These are phyloP conservation scores for Coenobita brevimanus DNA, from an alignment of 1,140 invertebrate species.

Conservation along the genomic window DNA sequence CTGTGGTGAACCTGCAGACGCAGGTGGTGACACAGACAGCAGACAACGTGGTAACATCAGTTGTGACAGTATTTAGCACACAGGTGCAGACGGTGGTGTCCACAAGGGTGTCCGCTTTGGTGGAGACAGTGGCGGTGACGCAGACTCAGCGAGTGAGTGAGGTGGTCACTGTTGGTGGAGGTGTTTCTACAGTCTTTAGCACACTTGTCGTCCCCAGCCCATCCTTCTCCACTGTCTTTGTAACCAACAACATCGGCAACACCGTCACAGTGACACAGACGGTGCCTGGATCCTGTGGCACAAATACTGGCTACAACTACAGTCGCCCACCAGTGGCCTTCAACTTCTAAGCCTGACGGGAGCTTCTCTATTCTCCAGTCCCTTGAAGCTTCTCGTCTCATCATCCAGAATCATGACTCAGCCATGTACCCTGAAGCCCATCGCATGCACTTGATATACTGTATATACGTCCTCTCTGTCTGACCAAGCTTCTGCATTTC, in stretches of 20 bases:
- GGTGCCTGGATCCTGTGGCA: constrained; percentile 17
- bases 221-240: constrained; percentile 5
- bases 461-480: too few species aligned
- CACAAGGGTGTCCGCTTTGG: constrained; percentile 35
- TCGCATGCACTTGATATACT: too few species aligned
- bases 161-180: constrained; percentile 14
- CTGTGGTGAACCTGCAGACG: constrained; percentile 21
- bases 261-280: constrained; percentile 33
- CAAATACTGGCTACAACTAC: constrained; percentile 24
- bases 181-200: background rate
- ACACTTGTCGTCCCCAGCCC: constrained; percentile 4
- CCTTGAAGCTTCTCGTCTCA: too few species aligned
- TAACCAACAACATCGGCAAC: constrained; percentile 13
- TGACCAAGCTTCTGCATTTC: too few species aligned
- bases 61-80: constrained; percentile 13
- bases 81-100: constrained; percentile 33
- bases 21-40: constrained; percentile 41
- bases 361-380: too few species aligned
- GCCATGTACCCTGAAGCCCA: too few species aligned
- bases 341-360: constrained; percentile 3
- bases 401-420: too few species aligned
- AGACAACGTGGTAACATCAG: constrained; percentile 7
- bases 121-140: constrained; percentile 25
- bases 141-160: constrained; percentile 14
- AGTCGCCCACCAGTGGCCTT: constrained; percentile 5